phyloP scores from a whole-genome alignment of 2,797 vertebrate species.

The Melanotaenia maccullochi region DNA sequence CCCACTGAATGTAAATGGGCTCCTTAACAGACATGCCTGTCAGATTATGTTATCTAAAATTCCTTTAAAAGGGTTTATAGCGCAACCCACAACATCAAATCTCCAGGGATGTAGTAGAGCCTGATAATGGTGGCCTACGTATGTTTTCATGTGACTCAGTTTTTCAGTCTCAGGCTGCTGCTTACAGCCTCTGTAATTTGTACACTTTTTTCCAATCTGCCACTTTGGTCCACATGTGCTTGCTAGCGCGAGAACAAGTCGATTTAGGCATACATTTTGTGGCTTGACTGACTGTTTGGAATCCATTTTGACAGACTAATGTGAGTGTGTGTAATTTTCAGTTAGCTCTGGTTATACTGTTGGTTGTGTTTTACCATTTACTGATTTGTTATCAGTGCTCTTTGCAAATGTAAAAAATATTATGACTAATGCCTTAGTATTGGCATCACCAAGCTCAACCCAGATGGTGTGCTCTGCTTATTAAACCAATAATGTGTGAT shows the following conservation, averaged over 20 bases:
- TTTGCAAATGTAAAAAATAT: constrained; percentile 64
- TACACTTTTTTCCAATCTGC: constrained; percentile 16
- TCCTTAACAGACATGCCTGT: constrained; percentile 68
- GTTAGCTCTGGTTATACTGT: constrained; percentile 47
- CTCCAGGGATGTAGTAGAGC: constrained; percentile 45
- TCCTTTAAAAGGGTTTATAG: constrained; percentile 50
- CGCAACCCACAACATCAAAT: constrained; percentile 55
- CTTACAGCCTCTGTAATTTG: constrained; percentile 22
- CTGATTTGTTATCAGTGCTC: constrained; percentile 56
- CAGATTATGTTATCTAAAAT: constrained; percentile 65
- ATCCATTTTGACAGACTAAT: constrained; percentile 37
- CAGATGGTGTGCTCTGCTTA: constrained; percentile 10
- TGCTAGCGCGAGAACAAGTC: constrained; percentile 25
- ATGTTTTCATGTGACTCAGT: constrained; percentile 56
- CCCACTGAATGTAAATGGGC: constrained; percentile 64
- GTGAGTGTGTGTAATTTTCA: constrained; percentile 27
- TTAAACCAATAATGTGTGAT: constrained; percentile 6
- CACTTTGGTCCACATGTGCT: constrained; percentile 29
- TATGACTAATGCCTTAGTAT: constrained; percentile 34
- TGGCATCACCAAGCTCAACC: constrained; percentile 33
- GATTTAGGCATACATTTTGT: constrained; percentile 15
- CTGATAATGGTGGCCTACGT: constrained; percentile 61
- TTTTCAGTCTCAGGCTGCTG: constrained; percentile 33
- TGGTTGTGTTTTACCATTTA: constrained; percentile 58
- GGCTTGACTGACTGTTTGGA: constrained; percentile 43